phyloP scores from a whole-genome alignment of 2,888 invertebrate species.

The Neoscelio sp. region DNA sequence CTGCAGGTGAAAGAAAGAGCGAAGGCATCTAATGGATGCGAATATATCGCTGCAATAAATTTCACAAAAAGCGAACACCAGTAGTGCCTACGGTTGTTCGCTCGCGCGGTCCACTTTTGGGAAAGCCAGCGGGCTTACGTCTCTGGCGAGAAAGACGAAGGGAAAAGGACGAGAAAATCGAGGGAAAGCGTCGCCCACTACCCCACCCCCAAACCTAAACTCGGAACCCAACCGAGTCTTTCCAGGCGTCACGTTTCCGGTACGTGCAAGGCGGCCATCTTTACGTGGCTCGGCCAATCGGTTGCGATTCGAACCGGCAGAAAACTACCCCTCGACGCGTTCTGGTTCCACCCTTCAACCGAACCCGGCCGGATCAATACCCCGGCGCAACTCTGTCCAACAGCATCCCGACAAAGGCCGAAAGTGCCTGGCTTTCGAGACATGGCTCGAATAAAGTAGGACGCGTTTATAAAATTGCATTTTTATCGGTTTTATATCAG shows the following conservation, averaged over 20 bases:
- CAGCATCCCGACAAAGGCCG: constrained; percentile 64
- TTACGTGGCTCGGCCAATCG: constrained; percentile 77
- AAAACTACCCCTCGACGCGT: constrained; percentile 76
- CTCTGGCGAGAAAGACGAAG: constrained; percentile 63
- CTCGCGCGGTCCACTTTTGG: constrained; percentile 64
- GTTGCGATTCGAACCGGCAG: constrained; percentile 59
- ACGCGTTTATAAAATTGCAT: constrained; percentile 60
- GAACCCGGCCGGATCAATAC: constrained; percentile 79
- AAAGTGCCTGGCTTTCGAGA: constrained; percentile 55
- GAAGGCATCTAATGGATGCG: constrained; percentile 82
- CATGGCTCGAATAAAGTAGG: constrained; percentile 56
- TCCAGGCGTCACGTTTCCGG: constrained; percentile 80
- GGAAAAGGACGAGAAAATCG: constrained; percentile 70
- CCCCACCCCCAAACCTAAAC: constrained; percentile 25
- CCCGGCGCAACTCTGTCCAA: constrained; percentile 71
- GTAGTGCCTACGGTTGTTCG: constrained; percentile 61
- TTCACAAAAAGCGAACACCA: constrained; percentile 80
- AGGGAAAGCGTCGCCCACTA: constrained; percentile 53
- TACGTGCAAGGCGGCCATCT: constrained; percentile 80
- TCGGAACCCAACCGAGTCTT: constrained; percentile 66
- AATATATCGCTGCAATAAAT: constrained; percentile 83
- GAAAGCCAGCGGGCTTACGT: constrained; percentile 72
- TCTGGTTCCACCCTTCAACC: constrained; percentile 76
- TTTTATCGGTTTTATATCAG: constrained; percentile 61
- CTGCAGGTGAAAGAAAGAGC: constrained; percentile 74